Conservation (phyloP, 2,888 invertebrate genomes). For the Drosophila prolongata region DNA sequence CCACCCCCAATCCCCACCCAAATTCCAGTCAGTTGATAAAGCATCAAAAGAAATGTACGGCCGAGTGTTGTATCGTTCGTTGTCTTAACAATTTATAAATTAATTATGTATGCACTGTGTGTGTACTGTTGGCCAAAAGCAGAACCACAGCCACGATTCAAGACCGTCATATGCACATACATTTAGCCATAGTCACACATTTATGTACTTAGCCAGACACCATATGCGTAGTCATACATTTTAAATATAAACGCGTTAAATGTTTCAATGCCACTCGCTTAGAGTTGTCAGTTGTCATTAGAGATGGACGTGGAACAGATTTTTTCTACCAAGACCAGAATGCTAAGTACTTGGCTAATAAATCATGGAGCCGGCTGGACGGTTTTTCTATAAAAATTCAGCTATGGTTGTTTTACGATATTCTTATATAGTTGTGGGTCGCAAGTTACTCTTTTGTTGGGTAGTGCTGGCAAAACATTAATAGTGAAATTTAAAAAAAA, state of each 20-base stretch:
- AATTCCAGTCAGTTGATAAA: constrained; percentile 50
- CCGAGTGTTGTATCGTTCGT: constrained; percentile 48
- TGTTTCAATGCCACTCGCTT: constrained; percentile 47
- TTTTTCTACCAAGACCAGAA: constrained; percentile 34
- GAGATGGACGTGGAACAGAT: constrained; percentile 43
- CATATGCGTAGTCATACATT: constrained; percentile 55
- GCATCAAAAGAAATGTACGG: constrained; percentile 59
- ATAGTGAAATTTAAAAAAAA: too few species aligned
- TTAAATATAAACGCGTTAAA: constrained; percentile 52
- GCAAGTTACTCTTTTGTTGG: neutral
- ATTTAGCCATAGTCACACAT: constrained; percentile 28
- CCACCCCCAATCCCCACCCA: neutral
- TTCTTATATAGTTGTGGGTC: constrained; percentile 7
- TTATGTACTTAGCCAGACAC: constrained; percentile 50
- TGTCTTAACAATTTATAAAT: constrained; percentile 68
- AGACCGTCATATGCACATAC: constrained; percentile 23
- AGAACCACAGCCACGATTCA: constrained; percentile 19
- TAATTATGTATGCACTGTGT: constrained; percentile 65
- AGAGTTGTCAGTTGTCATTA: constrained; percentile 33
- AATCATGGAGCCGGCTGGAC: constrained; percentile 22
- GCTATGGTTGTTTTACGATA: constrained; percentile 10
- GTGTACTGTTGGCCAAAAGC: constrained; percentile 48
- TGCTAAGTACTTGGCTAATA: constrained; percentile 40
- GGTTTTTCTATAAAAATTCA: constrained; percentile 16
- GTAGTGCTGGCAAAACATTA: too few species aligned